These are phyloP conservation scores for Choristoneura rosaceana DNA, from an alignment of 2,888 invertebrate species.

Conservation along the genomic window DNA sequence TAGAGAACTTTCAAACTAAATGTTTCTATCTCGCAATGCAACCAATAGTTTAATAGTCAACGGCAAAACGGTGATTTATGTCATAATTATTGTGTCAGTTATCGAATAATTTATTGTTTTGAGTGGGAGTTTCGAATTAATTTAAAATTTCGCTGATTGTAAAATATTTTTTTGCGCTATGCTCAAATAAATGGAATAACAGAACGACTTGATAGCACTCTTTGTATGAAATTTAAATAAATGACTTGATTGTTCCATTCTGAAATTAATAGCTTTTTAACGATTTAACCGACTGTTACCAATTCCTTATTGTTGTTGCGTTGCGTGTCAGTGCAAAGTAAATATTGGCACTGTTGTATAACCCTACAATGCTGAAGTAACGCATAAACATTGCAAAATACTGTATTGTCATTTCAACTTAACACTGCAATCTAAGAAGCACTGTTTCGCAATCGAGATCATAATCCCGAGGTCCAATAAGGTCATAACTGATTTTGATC, in stretches of 20 bases:
- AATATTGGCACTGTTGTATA: constrained; percentile 3
- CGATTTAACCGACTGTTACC: too few relatives aligned
- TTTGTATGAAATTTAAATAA: too few relatives aligned
- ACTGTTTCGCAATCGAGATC: constrained; percentile 34
- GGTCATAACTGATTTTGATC: constrained; percentile 38
- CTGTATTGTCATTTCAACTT: constrained; percentile 18
- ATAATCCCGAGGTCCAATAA: constrained; percentile 36
- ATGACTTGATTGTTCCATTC: too few relatives aligned
- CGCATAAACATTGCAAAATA: constrained; percentile 13
- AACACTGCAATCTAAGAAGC: constrained; percentile 11
- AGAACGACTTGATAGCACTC: too few relatives aligned
- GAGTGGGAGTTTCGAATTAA: background rate
- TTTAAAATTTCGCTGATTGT: background rate
- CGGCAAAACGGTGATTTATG: constrained; percentile 2
- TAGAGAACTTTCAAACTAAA: constrained; percentile 1
- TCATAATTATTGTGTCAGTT: constrained; percentile 1
- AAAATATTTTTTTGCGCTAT: too few relatives aligned
- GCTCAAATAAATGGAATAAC: too few relatives aligned
- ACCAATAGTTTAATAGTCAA: background rate
- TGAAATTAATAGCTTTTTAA: too few relatives aligned
- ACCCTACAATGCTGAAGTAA: background rate
- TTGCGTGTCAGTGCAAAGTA: background rate
- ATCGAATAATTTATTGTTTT: constrained; percentile 15
- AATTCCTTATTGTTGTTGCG: background rate
- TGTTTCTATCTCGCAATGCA: background rate